Evolutionary conservation across 1,140 invertebrate genomes (phyloP), one percentile per base, ranked within the genome.

Genomic region (Macrostomum lignano): DNA sequence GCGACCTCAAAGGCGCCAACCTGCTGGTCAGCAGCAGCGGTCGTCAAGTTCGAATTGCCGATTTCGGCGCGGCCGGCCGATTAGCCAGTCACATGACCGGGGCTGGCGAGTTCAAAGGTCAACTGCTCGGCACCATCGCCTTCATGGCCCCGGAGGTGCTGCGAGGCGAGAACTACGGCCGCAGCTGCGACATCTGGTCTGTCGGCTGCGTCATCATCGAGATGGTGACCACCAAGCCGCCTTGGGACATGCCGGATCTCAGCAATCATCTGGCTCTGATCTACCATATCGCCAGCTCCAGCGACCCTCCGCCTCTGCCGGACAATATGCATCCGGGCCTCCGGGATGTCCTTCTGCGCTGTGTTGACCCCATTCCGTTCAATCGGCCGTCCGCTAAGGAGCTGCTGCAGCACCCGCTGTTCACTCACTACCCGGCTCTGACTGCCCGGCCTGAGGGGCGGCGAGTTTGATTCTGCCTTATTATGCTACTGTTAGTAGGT

Each of bases 111-210:
- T 62, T 63, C 37, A 48, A 61, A 30, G 51, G 48, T 2, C 44
- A 52, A 36, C 38, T 64, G 31, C 41, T 60, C 23, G 62, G 62
- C 1, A 64, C 62, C 20, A 55, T 64, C 21, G 61, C 62, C 10
- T 64, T 64, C 39, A 64, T 64, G 62, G 61, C 62, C 15, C 62
- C 62, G 36, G 62, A 64, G 48, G 55, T 58, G n/a, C 42, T 64
- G 31, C 40, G 60, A 31, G 61, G 61, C 2, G 58, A 63, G 38
- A 46, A 49, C 30, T 64, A 64, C 43, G 62, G 62, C 7, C 40
- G 60, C 24, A 52, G 54, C 4, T 63, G 61, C 49, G 62, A 64
- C 42, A 44, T 64, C 3, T 64, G 62, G 62, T 60, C 58, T 44
- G 46, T 63, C 7, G 62, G 61, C 3, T 64, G 62, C 44, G 48